These are phyloP conservation scores for Mesoclemmys tuberculata DNA, from an alignment of 2,113 vertebrate genomes.

Conservation along the genomic window DNA sequence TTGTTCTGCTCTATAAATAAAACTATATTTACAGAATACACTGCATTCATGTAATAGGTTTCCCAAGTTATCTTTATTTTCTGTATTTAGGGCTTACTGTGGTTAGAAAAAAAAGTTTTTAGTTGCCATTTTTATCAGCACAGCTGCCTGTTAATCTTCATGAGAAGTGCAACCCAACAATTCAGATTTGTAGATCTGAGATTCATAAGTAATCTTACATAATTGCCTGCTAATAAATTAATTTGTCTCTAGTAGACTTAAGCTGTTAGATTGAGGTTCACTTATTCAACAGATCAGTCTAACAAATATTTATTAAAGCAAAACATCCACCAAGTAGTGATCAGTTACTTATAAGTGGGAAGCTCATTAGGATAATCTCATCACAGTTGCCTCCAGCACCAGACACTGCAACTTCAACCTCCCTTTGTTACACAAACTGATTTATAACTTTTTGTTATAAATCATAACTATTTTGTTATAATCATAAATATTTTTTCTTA, in stretches of 20 bases:
- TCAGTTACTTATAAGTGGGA: background rate
- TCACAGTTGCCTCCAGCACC: background rate
- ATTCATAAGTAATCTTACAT: background rate
- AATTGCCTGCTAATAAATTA: background rate
- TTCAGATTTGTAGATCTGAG: accelerated
- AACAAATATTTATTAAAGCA: background rate
- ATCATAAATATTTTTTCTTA: too few relatives aligned
- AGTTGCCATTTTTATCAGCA: background rate
- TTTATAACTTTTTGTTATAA: background rate
- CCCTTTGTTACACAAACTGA: background rate
- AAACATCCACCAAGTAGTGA: background rate
- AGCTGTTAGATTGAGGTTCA: background rate
- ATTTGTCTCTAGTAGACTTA: background rate
- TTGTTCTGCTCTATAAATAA: background rate
- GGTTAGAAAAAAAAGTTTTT: background rate
- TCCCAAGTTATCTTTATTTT: background rate
- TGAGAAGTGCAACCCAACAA: background rate
- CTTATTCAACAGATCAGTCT: background rate
- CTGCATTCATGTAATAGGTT: background rate
- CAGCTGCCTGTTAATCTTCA: background rate
- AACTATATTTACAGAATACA: background rate
- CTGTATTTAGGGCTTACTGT: background rate
- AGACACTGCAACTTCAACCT: background rate
- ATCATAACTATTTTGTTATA: too few relatives aligned
- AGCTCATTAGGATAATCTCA: background rate